Conservation (phyloP, 2,888 invertebrate species). For the Thalpophila matura region DNA sequence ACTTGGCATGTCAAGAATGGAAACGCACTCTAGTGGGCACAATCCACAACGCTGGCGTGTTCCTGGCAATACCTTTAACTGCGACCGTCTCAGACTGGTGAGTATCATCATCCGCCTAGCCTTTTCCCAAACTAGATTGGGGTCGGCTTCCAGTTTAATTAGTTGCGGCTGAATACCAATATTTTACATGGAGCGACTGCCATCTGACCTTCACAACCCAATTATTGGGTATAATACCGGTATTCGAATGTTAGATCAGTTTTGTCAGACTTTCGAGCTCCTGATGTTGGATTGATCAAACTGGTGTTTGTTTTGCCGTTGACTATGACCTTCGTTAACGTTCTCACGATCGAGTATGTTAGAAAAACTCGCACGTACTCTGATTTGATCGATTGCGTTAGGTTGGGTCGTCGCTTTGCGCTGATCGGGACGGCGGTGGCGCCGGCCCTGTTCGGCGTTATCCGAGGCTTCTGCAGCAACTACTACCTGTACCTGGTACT, state of each 20-base stretch:
- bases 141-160: too few relatives aligned
- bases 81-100: slow-evolving; percentile 90
- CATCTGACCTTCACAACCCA: too few relatives aligned
- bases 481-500: slow-evolving; percentile 77
- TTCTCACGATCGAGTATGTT: too few relatives aligned
- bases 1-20: slow-evolving; percentile 85
- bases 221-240: too few relatives aligned
- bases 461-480: slow-evolving; percentile 71
- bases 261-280: not conserved
- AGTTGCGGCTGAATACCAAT: too few relatives aligned
- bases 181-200: too few relatives aligned
- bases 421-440: slow-evolving; percentile 89
- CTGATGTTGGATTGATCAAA: too few relatives aligned
- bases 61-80: slow-evolving; percentile 88
- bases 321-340: too few relatives aligned
- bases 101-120: slow-evolving; percentile 60
- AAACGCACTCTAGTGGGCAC: slow-evolving; percentile 90
- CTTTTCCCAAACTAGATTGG: too few relatives aligned
- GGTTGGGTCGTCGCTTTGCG: slow-evolving; percentile 91
- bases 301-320: not conserved
- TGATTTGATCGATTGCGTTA: not conserved
- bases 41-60: slow-evolving; percentile 88
- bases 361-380: too few relatives aligned
- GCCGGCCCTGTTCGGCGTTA: slow-evolving; percentile 87
- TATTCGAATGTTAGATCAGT: too few relatives aligned